Base-by-base conservation (phyloP, 1,140 invertebrate genomes). In the Lepidurus couesii region DNA sequence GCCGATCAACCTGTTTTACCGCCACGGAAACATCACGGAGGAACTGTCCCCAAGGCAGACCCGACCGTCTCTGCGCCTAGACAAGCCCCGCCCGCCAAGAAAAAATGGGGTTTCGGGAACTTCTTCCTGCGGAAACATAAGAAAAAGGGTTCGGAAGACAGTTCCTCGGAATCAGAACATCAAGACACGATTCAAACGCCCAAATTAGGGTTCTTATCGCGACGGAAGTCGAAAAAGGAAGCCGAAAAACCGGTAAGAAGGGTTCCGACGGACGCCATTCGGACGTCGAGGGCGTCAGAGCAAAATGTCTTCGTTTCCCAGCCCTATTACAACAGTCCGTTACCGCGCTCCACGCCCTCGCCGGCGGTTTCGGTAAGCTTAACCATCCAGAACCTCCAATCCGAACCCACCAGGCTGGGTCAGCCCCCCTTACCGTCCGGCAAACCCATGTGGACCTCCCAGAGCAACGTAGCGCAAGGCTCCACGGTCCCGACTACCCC, bases 61-160 rank as follows among this genome's bases (percentile, higher is more conserved):
- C 8, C 53, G 6, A 9, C 53, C 34, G 34, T 4, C 34, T 3
- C 34, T n/a, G n/a, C 16, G 13, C 0, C 53, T 4, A 0, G 21
- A 16, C 53, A 21, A 21, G 53, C 16, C 6, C 53, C 16, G 8
- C 16, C 53, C 21, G 9, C 53, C 6, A 65, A 89, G 75, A 91
- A 91, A 83, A 92, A 91, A 85, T 92, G 91, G 91, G 90, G 90
- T 0, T 87, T 92, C 7, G 91, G 91, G 21, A 89, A 90, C 81
- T 85, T 93, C 1, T 91, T 92, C 81, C 86, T 90, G 81, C 85
- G 89, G 83, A 65, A 65, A 21, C 16, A 16, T 21, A 90, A 89
- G 80, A 90, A 86, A n/a, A 84, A 84, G 13, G 87, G 87, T 78
- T 87, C 86, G 76, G 65, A 45, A 13, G 45, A 21, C 10, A 88